Conservation (phyloP, 2,113 vertebrate genomes). For the Nothocercus julius region DNA sequence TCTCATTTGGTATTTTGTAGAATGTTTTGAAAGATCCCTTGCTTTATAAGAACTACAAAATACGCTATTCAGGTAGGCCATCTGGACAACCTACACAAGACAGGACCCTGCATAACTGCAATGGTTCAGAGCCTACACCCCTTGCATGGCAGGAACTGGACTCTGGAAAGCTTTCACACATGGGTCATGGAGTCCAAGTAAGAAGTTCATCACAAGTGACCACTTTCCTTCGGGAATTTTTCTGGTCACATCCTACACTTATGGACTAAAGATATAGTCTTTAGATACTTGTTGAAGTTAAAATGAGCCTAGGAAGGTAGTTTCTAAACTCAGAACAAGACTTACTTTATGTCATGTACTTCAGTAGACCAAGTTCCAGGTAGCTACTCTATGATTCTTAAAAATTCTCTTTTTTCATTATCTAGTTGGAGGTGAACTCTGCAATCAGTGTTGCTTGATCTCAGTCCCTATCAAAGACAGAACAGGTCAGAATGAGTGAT, state of each 20-base stretch:
- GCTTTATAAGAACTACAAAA: not conserved
- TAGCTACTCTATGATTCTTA: not conserved
- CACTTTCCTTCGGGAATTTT: not conserved
- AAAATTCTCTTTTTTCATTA: not conserved
- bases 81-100: not conserved
- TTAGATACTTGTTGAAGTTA: not conserved
- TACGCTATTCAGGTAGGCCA: not conserved
- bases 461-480: not conserved
- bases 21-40: not conserved
- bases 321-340: not conserved
- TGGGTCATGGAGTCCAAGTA: not conserved
- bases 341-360: not conserved
- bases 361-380: not conserved
- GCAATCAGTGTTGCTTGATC: not conserved
- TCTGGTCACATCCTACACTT: not conserved
- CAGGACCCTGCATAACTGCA: not conserved
- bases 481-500: not conserved
- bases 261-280: not conserved
- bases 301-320: not conserved
- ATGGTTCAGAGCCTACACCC: not conserved
- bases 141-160: not conserved
- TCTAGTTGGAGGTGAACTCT: not conserved
- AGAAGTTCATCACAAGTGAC: not conserved
- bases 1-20: not conserved
- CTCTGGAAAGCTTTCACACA: too few species aligned